Conservation (phyloP, 2,113 vertebrate species). For the Varanus salvator region DNA sequence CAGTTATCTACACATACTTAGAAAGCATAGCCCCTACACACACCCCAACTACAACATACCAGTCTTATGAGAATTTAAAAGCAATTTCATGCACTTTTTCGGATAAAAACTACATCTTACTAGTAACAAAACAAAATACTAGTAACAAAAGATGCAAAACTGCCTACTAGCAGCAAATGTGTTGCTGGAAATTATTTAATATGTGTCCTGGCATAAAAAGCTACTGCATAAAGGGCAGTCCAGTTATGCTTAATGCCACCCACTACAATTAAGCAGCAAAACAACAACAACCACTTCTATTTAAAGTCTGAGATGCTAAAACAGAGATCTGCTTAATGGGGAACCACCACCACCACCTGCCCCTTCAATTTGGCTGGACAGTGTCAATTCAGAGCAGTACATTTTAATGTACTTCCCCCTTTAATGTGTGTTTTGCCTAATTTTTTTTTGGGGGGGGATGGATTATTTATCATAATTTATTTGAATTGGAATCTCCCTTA, state of each 20-base stretch:
- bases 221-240: neutral
- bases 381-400: neutral
- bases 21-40: too few species aligned
- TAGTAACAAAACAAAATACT: neutral
- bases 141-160: too few species aligned
- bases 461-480: neutral
- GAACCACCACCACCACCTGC: neutral
- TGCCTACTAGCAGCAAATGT: too few species aligned
- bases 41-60: neutral
- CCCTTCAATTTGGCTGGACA: neutral
- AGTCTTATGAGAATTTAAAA: neutral
- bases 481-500: neutral
- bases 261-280: neutral
- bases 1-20: too few species aligned
- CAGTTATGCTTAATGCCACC: too few species aligned
- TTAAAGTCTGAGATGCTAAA: neutral
- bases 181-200: neutral
- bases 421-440: too few species aligned
- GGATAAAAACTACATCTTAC: neutral
- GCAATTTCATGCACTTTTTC: neutral
- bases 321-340: neutral
- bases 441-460: neutral
- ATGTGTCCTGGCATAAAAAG: neutral
- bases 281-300: too few species aligned
- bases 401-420: neutral